These are phyloP conservation scores for Elaphurus davidianus DNA, from an alignment of 2,113 vertebrate genomes.

Conservation along the genomic window DNA sequence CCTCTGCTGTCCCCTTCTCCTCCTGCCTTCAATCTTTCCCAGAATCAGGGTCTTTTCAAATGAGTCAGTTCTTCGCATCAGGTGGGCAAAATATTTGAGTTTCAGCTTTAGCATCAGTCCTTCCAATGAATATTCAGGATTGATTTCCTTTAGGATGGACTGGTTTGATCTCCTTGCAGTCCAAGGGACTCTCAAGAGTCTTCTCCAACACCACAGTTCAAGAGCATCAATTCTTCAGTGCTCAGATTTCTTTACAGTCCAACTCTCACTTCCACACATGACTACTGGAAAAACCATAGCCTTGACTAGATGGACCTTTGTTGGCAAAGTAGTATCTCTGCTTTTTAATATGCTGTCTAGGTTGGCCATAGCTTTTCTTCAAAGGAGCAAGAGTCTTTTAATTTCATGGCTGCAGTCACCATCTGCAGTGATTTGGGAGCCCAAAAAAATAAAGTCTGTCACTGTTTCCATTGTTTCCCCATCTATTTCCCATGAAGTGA, in stretches of 20 bases:
- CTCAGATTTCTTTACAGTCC: background rate
- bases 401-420: background rate
- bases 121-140: background rate
- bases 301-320: background rate
- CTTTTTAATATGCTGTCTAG: background rate
- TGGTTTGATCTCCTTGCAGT: background rate
- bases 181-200: background rate
- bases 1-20: background rate
- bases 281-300: background rate
- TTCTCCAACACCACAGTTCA: background rate
- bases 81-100: background rate
- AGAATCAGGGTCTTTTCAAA: background rate
- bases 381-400: background rate
- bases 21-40: background rate
- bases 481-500: background rate
- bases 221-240: background rate
- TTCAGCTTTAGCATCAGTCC: background rate
- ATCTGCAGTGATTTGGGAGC: background rate
- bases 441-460: background rate
- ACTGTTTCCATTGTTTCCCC: background rate
- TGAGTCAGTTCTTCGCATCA: rapidly evolving
- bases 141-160: background rate
- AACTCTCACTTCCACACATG: background rate
- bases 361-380: background rate
- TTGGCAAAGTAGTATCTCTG: background rate